Conservation (phyloP, 2,113 vertebrate species). For the Tachycineta bicolor region DNA sequence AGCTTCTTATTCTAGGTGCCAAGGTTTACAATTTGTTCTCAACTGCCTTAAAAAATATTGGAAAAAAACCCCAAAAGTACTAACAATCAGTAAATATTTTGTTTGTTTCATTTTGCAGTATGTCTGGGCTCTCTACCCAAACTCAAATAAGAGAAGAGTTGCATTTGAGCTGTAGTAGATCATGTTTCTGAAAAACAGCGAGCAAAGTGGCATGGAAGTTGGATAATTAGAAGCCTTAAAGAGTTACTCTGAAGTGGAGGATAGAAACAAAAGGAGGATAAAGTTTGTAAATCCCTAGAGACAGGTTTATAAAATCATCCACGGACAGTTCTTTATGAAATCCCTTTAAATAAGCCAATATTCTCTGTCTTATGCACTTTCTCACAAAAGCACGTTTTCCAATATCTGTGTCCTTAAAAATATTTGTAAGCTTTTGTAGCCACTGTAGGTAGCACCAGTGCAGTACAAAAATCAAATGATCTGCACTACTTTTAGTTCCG, state of each 20-base stretch:
- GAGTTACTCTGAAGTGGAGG: background rate
- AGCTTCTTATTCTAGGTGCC: background rate
- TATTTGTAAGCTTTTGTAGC: background rate
- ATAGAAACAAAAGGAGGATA: background rate
- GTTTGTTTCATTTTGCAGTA: background rate
- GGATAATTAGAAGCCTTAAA: background rate
- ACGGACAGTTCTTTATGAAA: background rate
- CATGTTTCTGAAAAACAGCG: background rate
- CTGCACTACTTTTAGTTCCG: background rate
- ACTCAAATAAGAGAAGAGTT: background rate
- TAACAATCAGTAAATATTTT: background rate
- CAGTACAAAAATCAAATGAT: background rate
- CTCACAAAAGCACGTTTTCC: background rate
- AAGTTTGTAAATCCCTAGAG: background rate
- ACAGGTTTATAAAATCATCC: background rate
- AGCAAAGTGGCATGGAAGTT: background rate
- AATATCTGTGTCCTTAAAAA: background rate
- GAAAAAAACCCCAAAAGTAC: rapidly evolving
- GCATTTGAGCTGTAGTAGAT: background rate
- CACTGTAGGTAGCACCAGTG: background rate
- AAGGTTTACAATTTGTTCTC: background rate
- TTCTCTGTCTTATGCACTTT: background rate
- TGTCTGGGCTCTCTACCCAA: background rate
- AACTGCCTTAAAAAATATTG: background rate
- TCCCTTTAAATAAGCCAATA: background rate